Evolutionary conservation across 2,888 invertebrate genomes (phyloP).

Genomic region (Tribolium freemani): DNA sequence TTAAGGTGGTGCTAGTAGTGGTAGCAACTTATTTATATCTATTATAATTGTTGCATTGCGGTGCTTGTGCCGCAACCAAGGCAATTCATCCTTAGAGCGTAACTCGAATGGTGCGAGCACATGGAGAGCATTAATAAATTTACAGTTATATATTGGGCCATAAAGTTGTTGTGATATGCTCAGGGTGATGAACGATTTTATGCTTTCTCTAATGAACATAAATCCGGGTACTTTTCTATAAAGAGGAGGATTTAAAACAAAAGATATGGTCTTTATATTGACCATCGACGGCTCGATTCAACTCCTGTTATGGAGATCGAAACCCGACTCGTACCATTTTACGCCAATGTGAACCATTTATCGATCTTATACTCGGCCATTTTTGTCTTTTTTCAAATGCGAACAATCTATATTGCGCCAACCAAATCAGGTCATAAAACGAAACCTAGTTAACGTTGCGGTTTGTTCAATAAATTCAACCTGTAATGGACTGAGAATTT

Average conservation of each 20-base stretch:
- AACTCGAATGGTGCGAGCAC: constrained; percentile 50
- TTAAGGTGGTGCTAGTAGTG: neutral
- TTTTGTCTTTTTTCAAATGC: neutral
- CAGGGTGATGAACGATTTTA: constrained; percentile 57
- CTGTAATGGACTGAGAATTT: neutral
- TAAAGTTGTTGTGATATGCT: constrained; percentile 57
- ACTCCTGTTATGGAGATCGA: constrained; percentile 4
- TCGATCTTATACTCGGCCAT: neutral
- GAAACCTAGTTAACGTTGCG: neutral
- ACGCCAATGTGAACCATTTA: neutral
- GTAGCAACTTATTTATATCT: constrained; percentile 14
- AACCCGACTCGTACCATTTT: neutral
- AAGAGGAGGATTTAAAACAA: constrained; percentile 38
- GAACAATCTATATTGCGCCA: neutral
- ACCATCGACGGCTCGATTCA: constrained; percentile 22
- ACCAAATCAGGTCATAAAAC: neutral
- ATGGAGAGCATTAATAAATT: constrained; percentile 55
- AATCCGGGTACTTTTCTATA: constrained; percentile 48
- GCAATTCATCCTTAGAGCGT: constrained; percentile 43
- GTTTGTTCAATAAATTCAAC: constrained; percentile 3
- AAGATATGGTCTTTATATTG: constrained; percentile 31
- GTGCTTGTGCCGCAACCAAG: constrained; percentile 30
- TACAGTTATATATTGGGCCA: constrained; percentile 57
- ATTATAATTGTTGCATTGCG: neutral
- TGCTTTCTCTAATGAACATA: constrained; percentile 55